Evolutionary conservation across 2,888 invertebrate species (phyloP).

Genomic region (Cactoblastis cactorum): DNA sequence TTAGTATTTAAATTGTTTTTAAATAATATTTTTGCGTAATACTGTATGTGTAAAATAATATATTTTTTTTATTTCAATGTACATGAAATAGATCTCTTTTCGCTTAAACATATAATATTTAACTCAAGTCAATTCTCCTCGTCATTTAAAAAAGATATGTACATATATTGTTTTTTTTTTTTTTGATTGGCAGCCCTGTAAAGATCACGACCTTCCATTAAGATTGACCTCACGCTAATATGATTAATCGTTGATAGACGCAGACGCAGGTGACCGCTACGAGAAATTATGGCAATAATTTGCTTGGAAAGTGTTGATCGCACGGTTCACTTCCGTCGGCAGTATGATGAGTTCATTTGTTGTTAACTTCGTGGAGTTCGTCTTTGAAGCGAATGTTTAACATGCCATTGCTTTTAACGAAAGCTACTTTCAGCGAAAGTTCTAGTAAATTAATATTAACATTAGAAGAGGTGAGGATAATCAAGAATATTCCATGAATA

Average conservation of each 20-base stretch:
- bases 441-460: not conserved
- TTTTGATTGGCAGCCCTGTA: constrained; percentile 6
- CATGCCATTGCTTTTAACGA: not conserved
- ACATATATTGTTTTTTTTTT: too few species aligned
- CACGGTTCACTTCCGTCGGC: constrained; percentile 12
- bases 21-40: too few species aligned
- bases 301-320: constrained; percentile 17
- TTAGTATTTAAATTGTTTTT: too few species aligned
- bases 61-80: too few species aligned
- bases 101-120: too few species aligned
- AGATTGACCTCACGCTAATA: constrained; percentile 27
- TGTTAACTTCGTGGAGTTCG: not conserved
- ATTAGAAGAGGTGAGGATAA: too few species aligned
- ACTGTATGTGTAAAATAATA: too few species aligned
- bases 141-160: too few species aligned
- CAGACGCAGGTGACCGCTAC: constrained; percentile 21
- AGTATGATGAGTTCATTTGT: constrained; percentile 11
- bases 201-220: constrained; percentile 30
- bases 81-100: too few species aligned
- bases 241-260: constrained; percentile 28
- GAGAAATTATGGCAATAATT: constrained; percentile 28
- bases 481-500: too few species aligned
- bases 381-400: not conserved
- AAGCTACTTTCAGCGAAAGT: not conserved
- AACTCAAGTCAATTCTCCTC: too few species aligned